These are phyloP conservation scores for Leptinotarsa lineolata DNA, from an alignment of 1,140 invertebrate genomes.

Conservation along the genomic window DNA sequence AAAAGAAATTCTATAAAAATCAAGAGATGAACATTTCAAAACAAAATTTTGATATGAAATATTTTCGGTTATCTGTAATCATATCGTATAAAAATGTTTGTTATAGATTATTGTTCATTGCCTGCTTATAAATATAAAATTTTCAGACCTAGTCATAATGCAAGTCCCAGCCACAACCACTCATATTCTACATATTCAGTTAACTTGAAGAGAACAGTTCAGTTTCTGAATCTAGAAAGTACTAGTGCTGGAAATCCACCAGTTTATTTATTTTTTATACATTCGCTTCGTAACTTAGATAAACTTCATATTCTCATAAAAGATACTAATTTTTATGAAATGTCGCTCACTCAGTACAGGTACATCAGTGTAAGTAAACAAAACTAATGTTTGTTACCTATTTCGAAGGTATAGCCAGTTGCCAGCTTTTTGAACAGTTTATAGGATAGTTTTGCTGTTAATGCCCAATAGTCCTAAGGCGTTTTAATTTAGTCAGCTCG, in stretches of 20 bases:
- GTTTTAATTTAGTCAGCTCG: slow-evolving; percentile 26
- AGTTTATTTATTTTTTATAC: neutral
- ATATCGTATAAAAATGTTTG: too few relatives aligned
- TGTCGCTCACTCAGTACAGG: slow-evolving; percentile 35
- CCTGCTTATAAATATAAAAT: too few relatives aligned
- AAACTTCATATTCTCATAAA: neutral
- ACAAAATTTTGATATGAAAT: too few relatives aligned
- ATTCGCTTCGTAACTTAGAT: neutral
- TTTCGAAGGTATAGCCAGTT: slow-evolving; percentile 5
- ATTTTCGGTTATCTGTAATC: too few relatives aligned
- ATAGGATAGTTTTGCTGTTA: slow-evolving; percentile 10
- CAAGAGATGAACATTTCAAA: too few relatives aligned
- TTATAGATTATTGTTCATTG: too few relatives aligned
- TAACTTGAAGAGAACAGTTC: too few relatives aligned
- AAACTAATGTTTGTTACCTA: neutral
- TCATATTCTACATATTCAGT: too few relatives aligned
- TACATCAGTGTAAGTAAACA: slow-evolving; percentile 42
- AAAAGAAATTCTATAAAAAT: too few relatives aligned
- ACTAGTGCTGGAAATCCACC: neutral
- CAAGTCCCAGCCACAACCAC: too few relatives aligned
- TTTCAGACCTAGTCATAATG: too few relatives aligned
- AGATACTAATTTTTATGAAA: slow-evolving; percentile 20
- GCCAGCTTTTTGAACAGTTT: slow-evolving; percentile 25
- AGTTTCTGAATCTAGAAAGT: too few relatives aligned
- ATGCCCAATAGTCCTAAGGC: slow-evolving; percentile 25